phyloP scores from a whole-genome alignment of 35 echinoderm and acorn worm species.

The Apostichopus japonicus region DNA sequence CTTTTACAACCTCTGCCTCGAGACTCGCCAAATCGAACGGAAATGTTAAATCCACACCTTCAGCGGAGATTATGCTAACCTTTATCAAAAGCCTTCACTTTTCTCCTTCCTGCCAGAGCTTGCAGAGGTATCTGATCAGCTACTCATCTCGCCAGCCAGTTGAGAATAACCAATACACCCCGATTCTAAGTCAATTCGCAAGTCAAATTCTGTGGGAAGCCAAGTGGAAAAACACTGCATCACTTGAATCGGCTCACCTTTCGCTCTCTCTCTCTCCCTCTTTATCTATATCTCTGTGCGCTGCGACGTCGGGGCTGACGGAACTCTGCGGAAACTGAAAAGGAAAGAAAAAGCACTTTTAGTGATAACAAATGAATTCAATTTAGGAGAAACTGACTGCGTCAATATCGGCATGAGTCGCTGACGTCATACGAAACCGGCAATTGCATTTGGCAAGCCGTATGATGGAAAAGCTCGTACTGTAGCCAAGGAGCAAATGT shows the following conservation, averaged over 20 bases:
- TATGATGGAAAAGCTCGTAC: not conserved
- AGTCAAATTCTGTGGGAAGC: constrained; percentile 46
- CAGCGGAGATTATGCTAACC: constrained; percentile 45
- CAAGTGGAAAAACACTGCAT: constrained; percentile 49
- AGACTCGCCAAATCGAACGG: constrained; percentile 33
- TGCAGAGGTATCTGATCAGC: constrained; percentile 23
- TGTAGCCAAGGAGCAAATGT: not conserved
- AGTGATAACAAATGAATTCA: constrained; percentile 56
- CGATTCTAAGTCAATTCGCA: not conserved
- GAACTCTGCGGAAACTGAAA: constrained; percentile 42
- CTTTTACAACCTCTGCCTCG: constrained; percentile 8
- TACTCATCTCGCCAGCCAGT: constrained; percentile 31
- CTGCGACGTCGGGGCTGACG: not conserved
- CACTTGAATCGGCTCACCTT: constrained; percentile 32
- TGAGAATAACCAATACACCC: constrained; percentile 50
- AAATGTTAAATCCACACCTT: constrained; percentile 56
- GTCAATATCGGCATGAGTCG: constrained; percentile 29
- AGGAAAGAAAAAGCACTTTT: constrained; percentile 54
- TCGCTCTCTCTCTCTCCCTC: not conserved
- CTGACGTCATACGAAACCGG: constrained; percentile 28
- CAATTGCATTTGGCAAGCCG: constrained; percentile 41
- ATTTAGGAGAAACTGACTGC: constrained; percentile 39
- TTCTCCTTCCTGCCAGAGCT: constrained; percentile 4
- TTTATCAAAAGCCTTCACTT: constrained; percentile 3
- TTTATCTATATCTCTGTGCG: not conserved